These are phyloP conservation scores for Calameuta filiformis DNA, from an alignment of 2,888 invertebrate genomes.

Conservation along the genomic window DNA sequence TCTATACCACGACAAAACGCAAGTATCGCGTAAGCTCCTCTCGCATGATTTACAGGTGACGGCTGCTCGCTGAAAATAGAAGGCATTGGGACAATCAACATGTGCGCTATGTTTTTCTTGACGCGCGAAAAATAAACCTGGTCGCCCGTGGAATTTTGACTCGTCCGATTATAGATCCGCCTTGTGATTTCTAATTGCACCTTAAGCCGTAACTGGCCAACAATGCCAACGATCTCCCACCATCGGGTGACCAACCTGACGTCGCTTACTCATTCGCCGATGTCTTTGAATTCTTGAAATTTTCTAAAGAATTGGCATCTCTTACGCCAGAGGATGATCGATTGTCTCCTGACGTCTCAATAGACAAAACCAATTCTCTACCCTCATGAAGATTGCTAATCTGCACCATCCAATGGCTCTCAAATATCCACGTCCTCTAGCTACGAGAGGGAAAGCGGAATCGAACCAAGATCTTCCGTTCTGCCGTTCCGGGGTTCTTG, in stretches of 20 bases:
- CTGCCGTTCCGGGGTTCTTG: constrained; percentile 29
- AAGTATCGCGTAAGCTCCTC: not conserved
- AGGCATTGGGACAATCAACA: constrained; percentile 35
- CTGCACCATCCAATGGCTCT: not conserved
- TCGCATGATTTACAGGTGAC: constrained; percentile 10
- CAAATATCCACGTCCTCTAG: not conserved
- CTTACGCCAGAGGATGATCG: not conserved
- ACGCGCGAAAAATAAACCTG: constrained; percentile 41
- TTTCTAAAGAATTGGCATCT: not conserved
- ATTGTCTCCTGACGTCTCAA: not conserved
- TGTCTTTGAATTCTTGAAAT: not conserved
- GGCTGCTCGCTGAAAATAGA: constrained; percentile 31
- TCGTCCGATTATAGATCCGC: not conserved
- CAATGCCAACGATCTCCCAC: constrained; percentile 22
- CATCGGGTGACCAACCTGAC: not conserved
- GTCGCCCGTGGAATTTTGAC: constrained; percentile 37
- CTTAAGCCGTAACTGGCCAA: constrained; percentile 23
- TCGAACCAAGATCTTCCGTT: not conserved
- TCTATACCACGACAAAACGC: not conserved
- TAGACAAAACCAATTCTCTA: not conserved
- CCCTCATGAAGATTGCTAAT: not conserved
- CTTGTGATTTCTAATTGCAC: constrained; percentile 29
- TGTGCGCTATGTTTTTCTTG: constrained; percentile 25
- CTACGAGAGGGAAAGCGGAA: not conserved
- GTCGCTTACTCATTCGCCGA: constrained; percentile 10